A percentile compares a stretch with the other conserved stretches of the same genome.
phyloP scores from a whole-genome alignment of 2,797 vertebrate genomes.

The Melanitta fusca region DNA sequence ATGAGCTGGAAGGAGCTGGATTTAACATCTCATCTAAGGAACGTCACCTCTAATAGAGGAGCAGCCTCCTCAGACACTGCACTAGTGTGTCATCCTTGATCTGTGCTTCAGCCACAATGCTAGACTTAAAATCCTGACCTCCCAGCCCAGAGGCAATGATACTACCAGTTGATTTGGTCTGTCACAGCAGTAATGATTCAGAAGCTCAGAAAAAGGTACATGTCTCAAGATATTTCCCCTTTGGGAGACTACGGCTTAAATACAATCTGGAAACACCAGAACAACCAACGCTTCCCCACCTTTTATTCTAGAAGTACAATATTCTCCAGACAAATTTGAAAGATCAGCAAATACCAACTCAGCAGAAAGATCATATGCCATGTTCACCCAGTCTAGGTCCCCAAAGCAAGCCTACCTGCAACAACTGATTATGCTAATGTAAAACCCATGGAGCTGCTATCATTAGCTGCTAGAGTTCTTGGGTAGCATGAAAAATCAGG shows the following conservation, averaged over 20 bases:
- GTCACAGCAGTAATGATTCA: neutral
- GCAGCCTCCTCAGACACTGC: neutral
- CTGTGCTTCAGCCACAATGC: neutral
- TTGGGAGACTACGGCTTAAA: neutral
- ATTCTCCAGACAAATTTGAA: neutral
- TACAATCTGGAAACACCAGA: neutral
- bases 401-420: neutral
- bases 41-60: neutral
- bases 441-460: neutral
- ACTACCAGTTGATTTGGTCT: neutral
- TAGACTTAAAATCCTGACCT: neutral
- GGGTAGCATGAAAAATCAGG: neutral
- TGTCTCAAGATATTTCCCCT: neutral
- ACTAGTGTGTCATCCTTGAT: neutral
- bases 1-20: neutral
- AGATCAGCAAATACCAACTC: neutral
- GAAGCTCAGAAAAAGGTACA: neutral
- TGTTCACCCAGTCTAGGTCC: accelerated
- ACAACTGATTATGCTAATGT: neutral
- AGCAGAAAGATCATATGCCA: neutral
- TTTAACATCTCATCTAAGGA: neutral
- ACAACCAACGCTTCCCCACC: neutral
- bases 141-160: neutral
- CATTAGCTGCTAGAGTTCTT: conserved; percentile 19
- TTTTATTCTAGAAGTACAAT: neutral